These are phyloP conservation scores for Equus quagga DNA, from an alignment of 2,113 vertebrate species.

Conservation along the genomic window DNA sequence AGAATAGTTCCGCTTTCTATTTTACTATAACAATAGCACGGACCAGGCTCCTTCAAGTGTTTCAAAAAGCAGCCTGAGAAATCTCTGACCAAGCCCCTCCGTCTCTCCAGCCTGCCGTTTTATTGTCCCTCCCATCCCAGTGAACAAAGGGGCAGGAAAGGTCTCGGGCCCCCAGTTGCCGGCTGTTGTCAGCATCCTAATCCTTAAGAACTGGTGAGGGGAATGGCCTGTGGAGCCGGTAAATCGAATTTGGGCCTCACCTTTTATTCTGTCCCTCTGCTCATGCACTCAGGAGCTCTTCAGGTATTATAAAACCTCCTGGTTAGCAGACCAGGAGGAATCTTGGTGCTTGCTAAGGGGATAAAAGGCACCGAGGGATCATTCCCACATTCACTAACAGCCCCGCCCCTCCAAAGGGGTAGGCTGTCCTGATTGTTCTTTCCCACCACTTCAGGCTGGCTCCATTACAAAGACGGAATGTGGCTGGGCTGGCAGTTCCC, in stretches of 20 bases:
- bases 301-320: slow-evolving; percentile 84
- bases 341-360: slow-evolving; percentile 67
- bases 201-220: slow-evolving; percentile 83
- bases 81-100: slow-evolving; percentile 85
- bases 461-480: slow-evolving; percentile 69
- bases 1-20: slow-evolving; percentile 90
- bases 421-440: background rate
- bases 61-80: slow-evolving; percentile 89
- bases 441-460: slow-evolving; percentile 34
- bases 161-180: slow-evolving; percentile 77
- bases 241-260: slow-evolving; percentile 85
- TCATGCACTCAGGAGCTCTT: slow-evolving; percentile 61
- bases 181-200: slow-evolving; percentile 85
- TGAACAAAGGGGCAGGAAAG: slow-evolving; percentile 83
- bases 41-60: slow-evolving; percentile 88
- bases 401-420: slow-evolving; percentile 38
- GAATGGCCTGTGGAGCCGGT: slow-evolving; percentile 85
- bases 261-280: slow-evolving; percentile 82
- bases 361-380: slow-evolving; percentile 79
- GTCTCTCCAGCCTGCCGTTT: slow-evolving; percentile 84
- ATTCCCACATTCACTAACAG: slow-evolving; percentile 82
- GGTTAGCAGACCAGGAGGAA: slow-evolving; percentile 69
- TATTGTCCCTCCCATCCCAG: slow-evolving; percentile 83
- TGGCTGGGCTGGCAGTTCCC: background rate
- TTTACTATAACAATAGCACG: slow-evolving; percentile 88